Conservation (phyloP, 2,888 invertebrate genomes). For the Eupithecia pulchellata region DNA sequence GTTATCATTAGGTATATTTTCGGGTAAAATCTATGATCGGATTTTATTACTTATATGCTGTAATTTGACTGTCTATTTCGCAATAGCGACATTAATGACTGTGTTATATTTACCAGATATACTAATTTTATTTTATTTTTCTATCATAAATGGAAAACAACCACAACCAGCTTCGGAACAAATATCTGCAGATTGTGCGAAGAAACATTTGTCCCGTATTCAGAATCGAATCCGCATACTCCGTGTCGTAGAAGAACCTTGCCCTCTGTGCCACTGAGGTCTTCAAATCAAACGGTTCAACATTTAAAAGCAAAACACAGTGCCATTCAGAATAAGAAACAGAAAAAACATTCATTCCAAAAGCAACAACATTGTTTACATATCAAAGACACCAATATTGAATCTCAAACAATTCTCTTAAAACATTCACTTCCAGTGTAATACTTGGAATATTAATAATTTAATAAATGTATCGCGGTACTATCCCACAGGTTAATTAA, state of each 20-base stretch:
- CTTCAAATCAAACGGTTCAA: neutral
- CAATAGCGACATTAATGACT: too few species aligned
- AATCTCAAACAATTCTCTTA: conserved; percentile 3
- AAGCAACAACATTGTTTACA: neutral
- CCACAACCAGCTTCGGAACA: too few species aligned
- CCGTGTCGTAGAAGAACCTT: neutral
- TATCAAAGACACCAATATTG: neutral
- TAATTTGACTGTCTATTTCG: too few species aligned
- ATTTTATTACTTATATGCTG: too few species aligned
- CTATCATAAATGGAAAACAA: too few species aligned
- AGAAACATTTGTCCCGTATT: neutral
- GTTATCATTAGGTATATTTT: too few species aligned
- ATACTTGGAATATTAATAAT: conserved; percentile 3
- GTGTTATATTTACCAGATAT: too few species aligned
- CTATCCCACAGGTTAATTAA: conserved; percentile 29
- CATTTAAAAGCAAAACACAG: neutral
- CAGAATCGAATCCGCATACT: neutral
- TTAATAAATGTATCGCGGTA: conserved; percentile 2
- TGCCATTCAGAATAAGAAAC: neutral
- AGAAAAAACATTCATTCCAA: neutral
- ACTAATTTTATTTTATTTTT: too few species aligned
- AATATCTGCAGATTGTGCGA: neutral
- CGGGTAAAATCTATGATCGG: too few species aligned
- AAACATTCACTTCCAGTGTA: neutral
- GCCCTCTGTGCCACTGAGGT: neutral